Evolutionary conservation across 2,888 invertebrate species (phyloP), one percentile per base, ranked within the genome.

Genomic region (Caenorhabditis becei): DNA sequence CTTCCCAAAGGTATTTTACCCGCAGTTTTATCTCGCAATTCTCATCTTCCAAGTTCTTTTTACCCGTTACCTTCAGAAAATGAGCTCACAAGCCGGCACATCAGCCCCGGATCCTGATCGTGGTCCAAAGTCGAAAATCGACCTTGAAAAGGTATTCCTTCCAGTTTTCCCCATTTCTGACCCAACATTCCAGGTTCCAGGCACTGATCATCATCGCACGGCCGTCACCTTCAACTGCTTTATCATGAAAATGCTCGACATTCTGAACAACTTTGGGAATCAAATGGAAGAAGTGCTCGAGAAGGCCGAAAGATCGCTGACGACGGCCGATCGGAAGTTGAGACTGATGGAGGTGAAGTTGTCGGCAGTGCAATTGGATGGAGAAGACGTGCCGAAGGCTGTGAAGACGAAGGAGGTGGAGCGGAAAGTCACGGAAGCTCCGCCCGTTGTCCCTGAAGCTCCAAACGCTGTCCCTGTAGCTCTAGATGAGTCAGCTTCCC

Each of bases 221-320:
- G 83, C 83, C 1, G 85, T 82, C 5, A 74, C 84, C 24, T 71
- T 83, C 70, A 87, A 87, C 62, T 84, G 82, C 37, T 54, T 77
- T 24, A 69, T 87, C 2, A 58, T 81, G 35, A 74, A 74, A 67
- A 66, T 84, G 56, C 61, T 71, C 0, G 80, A 82, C 23, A 10
- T 79, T 18, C 58, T 85, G 11, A 83, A 83, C 41, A 54, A 70
- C n/a, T 79, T 83, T 18, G 78, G 82, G 7, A 59, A 67, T 16
- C n/a, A 35, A 11, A 63, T 71, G 65, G 82, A 82, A 26, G 35
- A 70, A 0, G 62, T 59, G 14, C 20, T 82, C 4, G 58, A 56
- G 16, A 70, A 49, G 59, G 69, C 83, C 10, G 86, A 86, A 35
- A 44, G 58, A 14, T 62, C 75, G 28, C 63, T 86, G 23, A 35